phyloP scores from a whole-genome alignment of 2,888 invertebrate genomes.

The Eilema caniola region DNA sequence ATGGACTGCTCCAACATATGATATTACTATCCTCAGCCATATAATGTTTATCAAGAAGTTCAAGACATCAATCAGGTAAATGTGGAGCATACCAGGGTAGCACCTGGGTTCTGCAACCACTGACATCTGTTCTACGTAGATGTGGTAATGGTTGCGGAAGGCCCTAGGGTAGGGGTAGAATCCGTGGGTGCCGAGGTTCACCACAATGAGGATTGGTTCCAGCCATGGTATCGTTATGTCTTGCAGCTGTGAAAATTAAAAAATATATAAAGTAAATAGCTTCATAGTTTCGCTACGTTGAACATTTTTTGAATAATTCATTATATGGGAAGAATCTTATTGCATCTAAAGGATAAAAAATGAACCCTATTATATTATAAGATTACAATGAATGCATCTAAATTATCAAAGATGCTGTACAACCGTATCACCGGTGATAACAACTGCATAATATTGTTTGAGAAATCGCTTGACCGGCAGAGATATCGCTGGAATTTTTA shows the following conservation, averaged over 20 bases:
- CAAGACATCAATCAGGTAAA: conserved; percentile 66
- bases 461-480: no score
- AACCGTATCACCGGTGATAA: no score
- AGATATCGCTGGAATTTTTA: no score
- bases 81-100: conserved; percentile 74
- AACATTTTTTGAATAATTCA: background rate
- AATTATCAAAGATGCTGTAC: no score
- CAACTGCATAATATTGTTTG: no score
- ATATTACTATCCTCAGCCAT: conserved; percentile 70
- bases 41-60: conserved; percentile 71
- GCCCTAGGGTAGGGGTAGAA: conserved; percentile 73
- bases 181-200: conserved; percentile 77
- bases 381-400: no score
- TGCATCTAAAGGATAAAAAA: no score
- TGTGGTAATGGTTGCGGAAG: conserved; percentile 58
- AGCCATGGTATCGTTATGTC: conserved; percentile 62
- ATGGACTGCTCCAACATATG: conserved; percentile 66
- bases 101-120: conserved; percentile 57
- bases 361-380: no score
- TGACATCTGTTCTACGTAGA: conserved; percentile 60
- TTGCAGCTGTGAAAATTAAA: conserved; percentile 56
- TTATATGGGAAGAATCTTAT: no score
- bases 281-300: no score
- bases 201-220: conserved; percentile 64
- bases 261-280: background rate